A percentile compares a stretch with the other conserved stretches of the same genome.
phyloP scores from a whole-genome alignment of 2,113 vertebrate species.

The Muscicapa adusta region DNA sequence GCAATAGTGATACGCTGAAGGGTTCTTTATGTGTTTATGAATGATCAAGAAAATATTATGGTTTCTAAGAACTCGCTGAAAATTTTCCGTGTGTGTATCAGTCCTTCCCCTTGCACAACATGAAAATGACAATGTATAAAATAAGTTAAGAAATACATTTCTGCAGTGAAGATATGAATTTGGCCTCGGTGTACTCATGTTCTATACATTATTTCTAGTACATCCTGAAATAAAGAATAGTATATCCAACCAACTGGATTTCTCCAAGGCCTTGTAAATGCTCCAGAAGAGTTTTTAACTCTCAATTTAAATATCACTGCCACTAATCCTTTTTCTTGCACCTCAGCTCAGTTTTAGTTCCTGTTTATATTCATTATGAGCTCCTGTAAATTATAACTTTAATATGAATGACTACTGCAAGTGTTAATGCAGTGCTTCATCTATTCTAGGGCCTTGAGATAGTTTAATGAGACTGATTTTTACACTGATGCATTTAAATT shows the following conservation, averaged over 20 bases:
- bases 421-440: not conserved
- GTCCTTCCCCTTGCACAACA: not conserved
- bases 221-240: not conserved
- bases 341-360: not conserved
- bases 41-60: not conserved
- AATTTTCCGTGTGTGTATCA: not conserved
- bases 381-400: not conserved
- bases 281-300: not conserved
- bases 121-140: not conserved
- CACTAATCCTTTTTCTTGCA: not conserved
- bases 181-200: not conserved
- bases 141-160: not conserved
- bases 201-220: not conserved
- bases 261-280: not conserved
- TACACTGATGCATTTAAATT: not conserved
- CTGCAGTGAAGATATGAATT: not conserved
- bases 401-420: not conserved
- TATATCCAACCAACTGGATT: not conserved
- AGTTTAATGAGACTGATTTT: conserved; percentile 13
- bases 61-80: not conserved
- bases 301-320: not conserved
- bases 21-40: not conserved
- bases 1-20: not conserved
- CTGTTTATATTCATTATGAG: not conserved
- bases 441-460: not conserved